Evolutionary conservation across 2,113 vertebrate genomes (phyloP).

Genomic region (Toxotes chatareus): DNA sequence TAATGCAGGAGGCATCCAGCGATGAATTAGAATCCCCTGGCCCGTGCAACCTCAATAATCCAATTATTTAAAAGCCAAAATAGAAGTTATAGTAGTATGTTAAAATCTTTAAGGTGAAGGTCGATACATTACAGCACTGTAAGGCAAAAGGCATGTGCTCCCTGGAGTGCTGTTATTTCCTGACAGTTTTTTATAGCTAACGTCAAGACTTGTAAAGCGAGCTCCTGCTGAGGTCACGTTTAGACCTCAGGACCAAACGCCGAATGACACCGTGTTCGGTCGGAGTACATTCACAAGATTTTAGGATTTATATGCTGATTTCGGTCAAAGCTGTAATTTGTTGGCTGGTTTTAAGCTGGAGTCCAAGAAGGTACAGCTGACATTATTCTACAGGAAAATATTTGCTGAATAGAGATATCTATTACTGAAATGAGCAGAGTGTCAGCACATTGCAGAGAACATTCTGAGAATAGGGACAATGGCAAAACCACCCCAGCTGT

Average conservation of each 20-base stretch:
- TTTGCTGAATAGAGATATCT: constrained; percentile 69
- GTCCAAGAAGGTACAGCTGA: constrained; percentile 17
- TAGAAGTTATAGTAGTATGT: constrained; percentile 40
- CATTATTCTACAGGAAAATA: constrained; percentile 58
- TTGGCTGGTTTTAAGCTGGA: neutral
- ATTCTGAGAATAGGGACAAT: constrained; percentile 27
- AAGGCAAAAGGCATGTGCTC: constrained; percentile 31
- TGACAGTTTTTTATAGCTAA: constrained; percentile 9
- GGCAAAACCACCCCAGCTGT: constrained; percentile 4
- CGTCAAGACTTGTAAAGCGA: constrained; percentile 14
- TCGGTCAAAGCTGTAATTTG: neutral
- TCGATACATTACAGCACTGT: constrained; percentile 44
- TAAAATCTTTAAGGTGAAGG: constrained; percentile 66
- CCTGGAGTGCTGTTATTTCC: constrained; percentile 27
- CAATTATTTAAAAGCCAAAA: constrained; percentile 71
- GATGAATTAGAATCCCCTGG: constrained; percentile 71
- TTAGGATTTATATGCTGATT: neutral
- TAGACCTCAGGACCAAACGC: neutral
- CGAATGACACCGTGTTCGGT: constrained; percentile 5
- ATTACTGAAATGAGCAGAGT: constrained; percentile 59
- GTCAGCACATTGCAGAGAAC: constrained; percentile 59
- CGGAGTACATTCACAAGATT: neutral
- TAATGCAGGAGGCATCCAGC: constrained; percentile 72
- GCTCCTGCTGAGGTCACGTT: constrained; percentile 23
- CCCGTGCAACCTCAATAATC: constrained; percentile 66